Base-by-base conservation (phyloP, 2,888 invertebrate genomes). In the Empis stercorea region DNA sequence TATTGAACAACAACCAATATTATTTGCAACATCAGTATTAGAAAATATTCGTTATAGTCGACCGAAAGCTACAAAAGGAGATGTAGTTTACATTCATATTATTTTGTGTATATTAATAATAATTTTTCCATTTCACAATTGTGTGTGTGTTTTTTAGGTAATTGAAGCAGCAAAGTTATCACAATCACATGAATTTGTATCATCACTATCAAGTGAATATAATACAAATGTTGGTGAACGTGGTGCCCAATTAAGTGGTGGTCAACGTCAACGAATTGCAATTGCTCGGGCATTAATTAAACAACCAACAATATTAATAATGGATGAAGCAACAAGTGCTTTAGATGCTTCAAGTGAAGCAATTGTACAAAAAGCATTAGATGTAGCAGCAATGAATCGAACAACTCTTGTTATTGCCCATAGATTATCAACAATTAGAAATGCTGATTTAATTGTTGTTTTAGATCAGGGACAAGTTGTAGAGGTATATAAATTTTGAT, bases 341-440 rank as follows among this genome's bases (percentile, higher is more conserved):
- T 68, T 95, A 53, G 95, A 95, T 73, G 81, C 91, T 0, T 87
- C 91, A 55, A 93, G 93, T 44, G 96, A 96, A 68, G 80, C 87
- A 58, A 75, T 87, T 27, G 94, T 95, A 0, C 93, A 94, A 61
- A 80, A 79, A 38, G 93, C 96, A 0, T 63, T 96, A 43, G 94
- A 95, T 59, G 76, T 76, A 10, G 91, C 86, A 0, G 79, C 84
- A 7, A 76, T 79, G 58, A 88, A 91, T 2, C 76, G 93, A 48
- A 96, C 96, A 0, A 93, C 93, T 1, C 67, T 97, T n/a, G 84
- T 96, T 1, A 95, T 97, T 55, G 96, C 96, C 4, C 96, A 96
- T 66, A 73, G 96, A 23, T 72, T 96, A 47, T 92, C 92, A 32
- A 97, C 96, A 0, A 80, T 97, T 48, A 79, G 83, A 62, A 84